Evolutionary conservation across 2,888 invertebrate genomes (phyloP).

Genomic region (Pheosia gnoma): DNA sequence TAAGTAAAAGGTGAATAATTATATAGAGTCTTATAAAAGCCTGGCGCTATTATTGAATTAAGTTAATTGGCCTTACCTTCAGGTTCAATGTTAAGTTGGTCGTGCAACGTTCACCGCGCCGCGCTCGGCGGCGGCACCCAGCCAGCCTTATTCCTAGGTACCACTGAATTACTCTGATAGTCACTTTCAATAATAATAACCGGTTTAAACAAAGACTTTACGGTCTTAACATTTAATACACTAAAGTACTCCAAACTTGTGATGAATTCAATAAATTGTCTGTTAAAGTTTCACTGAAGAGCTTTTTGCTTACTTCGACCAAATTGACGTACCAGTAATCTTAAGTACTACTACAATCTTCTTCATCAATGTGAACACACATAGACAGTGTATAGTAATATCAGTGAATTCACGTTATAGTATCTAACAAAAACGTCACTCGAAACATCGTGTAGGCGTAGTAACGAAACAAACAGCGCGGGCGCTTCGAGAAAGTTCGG

Average conservation of each 20-base stretch:
- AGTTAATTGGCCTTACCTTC: slow-evolving; percentile 73
- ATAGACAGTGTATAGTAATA: not conserved
- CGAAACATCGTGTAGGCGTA: slow-evolving; percentile 45
- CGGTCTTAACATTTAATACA: slow-evolving; percentile 41
- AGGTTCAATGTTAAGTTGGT: slow-evolving; percentile 67
- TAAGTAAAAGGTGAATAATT: slow-evolving; percentile 44
- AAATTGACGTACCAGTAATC: not conserved
- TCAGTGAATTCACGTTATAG: slow-evolving; percentile 23
- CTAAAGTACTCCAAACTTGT: slow-evolving; percentile 34
- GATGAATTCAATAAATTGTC: slow-evolving; percentile 29
- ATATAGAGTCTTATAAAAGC: slow-evolving; percentile 31
- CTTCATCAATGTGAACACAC: not conserved
- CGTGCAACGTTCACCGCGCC: slow-evolving; percentile 56
- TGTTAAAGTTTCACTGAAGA: not conserved
- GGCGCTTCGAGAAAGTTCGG: slow-evolving; percentile 63
- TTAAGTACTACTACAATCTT: not conserved
- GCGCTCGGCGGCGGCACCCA: slow-evolving; percentile 43
- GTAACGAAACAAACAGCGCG: slow-evolving; percentile 58
- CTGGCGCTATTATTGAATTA: slow-evolving; percentile 57
- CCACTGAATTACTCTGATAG: slow-evolving; percentile 47
- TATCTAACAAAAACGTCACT: slow-evolving; percentile 58
- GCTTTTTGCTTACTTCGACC: not conserved
- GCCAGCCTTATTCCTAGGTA: slow-evolving; percentile 46
- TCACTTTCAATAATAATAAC: slow-evolving; percentile 73
- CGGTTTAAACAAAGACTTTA: slow-evolving; percentile 66